Evolutionary conservation across 1,140 invertebrate genomes (phyloP), one percentile per base, ranked within the genome.

Genomic region (Zaprionus taronus): DNA sequence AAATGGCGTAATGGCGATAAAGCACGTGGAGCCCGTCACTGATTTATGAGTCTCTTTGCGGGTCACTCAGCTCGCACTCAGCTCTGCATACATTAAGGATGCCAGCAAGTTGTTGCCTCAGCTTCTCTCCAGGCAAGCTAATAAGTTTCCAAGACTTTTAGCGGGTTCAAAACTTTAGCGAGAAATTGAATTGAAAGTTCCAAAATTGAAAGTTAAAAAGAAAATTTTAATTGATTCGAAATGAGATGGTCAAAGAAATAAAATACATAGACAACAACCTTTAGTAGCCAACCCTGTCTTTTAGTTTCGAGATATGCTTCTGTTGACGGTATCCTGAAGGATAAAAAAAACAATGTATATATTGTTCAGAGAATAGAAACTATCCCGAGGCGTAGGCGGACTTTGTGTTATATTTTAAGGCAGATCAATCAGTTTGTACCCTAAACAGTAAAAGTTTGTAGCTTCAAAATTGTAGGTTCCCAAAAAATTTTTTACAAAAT

Each of bases 1-100:
- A 91, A 80, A 83, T 91, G 80, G 80, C 74, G 79, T 85, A 85
- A 91, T 83, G 80, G 78, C 83, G 86, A 91, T 90, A 90, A 90
- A 90, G 85, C 85, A 90, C 85, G 85, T 81, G 77, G 62, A 69
- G 34, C 62, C 41, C 38, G 49, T 65, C 51, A 67, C 89, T 90
- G 85, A 90, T 90, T 90, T 90, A 90, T 80, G 85, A 82, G 79
- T 79, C 66, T 75, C 65, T 79, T 75, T 79, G 71, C 73, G 61
- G 66, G 66, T 75, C 72, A 74, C 53, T 55, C 66, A 64, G 51
- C 70, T 58, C 17, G 47, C 68, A 17, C 34, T 26, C 64, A 38
- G 17, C 41, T n/a, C 26, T 80, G 84, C 77, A 83, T 81, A 81
- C 79, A 79, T 72, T 69, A 70, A 67, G 56, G 51, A 7, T 20